A percentile compares a stretch with the other conserved stretches of the same genome.
Evolutionary conservation across 2,888 invertebrate genomes (phyloP).

Genomic region (Helobdella robusta): DNA sequence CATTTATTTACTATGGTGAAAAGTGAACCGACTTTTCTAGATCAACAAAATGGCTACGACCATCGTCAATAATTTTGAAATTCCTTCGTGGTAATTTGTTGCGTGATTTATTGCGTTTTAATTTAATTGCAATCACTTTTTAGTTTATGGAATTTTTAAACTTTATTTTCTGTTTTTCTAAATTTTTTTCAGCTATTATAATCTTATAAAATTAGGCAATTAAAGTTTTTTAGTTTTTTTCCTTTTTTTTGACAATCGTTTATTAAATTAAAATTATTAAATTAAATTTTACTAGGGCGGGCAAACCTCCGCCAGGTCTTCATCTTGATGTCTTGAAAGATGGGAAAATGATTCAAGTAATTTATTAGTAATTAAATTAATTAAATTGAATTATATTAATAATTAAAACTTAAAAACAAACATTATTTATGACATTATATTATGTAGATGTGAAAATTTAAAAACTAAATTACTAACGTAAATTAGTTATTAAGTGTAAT

Average conservation of each 20-base stretch:
- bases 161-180: no score
- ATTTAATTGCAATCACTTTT: no score
- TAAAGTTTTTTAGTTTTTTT: background rate
- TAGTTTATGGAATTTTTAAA: no score
- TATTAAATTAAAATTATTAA: no score
- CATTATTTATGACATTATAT: background rate
- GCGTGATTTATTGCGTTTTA: no score
- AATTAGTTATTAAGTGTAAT: no score
- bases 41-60: slow-evolving; percentile 31
- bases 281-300: slow-evolving; percentile 67
- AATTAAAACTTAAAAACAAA: background rate
- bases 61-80: slow-evolving; percentile 62
- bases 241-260: background rate
- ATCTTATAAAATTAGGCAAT: no score
- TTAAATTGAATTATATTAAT: no score
- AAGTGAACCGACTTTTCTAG: background rate
- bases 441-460: no score
- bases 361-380: slow-evolving; percentile 9
- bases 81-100: slow-evolving; percentile 85
- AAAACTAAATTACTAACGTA: no score
- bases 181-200: background rate
- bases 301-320: slow-evolving; percentile 88
- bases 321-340: slow-evolving; percentile 96
- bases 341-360: slow-evolving; percentile 79
- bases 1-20: background rate